A percentile compares a stretch with the other conserved stretches of the same genome.
These are phyloP conservation scores for Furcifer pardalis DNA, from an alignment of 2,797 vertebrate species.

Conservation along the genomic window DNA sequence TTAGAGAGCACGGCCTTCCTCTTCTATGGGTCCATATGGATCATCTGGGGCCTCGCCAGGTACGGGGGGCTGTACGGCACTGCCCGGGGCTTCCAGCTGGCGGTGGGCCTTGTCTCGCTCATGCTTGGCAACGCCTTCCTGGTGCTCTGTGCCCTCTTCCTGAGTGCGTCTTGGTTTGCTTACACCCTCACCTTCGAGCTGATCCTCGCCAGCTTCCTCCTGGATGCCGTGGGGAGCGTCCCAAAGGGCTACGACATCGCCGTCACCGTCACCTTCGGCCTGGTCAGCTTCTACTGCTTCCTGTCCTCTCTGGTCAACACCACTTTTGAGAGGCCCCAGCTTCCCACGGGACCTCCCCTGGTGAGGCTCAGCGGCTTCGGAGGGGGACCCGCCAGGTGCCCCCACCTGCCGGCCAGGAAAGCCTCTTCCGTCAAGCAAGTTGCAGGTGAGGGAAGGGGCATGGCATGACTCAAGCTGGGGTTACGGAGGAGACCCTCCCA, in stretches of 20 bases:
- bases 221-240: slow-evolving; percentile 79
- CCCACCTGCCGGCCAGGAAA: slow-evolving; percentile 83
- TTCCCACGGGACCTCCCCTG: slow-evolving; percentile 82
- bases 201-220: slow-evolving; percentile 85
- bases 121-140: slow-evolving; percentile 86
- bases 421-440: slow-evolving; percentile 85
- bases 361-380: slow-evolving; percentile 79
- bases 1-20: slow-evolving; percentile 88
- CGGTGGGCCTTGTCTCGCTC: slow-evolving; percentile 83
- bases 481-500: no score
- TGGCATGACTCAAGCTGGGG: no score
- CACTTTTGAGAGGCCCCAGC: slow-evolving; percentile 80
- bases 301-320: slow-evolving; percentile 81
- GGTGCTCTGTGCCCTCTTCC: slow-evolving; percentile 79
- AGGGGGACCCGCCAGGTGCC: slow-evolving; percentile 75
- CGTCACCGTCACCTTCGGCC: slow-evolving; percentile 84
- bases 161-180: slow-evolving; percentile 82
- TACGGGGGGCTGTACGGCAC: slow-evolving; percentile 79
- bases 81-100: slow-evolving; percentile 79
- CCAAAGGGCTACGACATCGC: slow-evolving; percentile 84
- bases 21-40: slow-evolving; percentile 86
- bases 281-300: slow-evolving; percentile 90
- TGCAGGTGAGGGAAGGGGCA: slow-evolving; percentile 78
- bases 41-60: slow-evolving; percentile 85
- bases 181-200: slow-evolving; percentile 84